These are phyloP conservation scores for Hypena proboscidalis DNA, from an alignment of 2,888 invertebrate genomes.

Conservation along the genomic window DNA sequence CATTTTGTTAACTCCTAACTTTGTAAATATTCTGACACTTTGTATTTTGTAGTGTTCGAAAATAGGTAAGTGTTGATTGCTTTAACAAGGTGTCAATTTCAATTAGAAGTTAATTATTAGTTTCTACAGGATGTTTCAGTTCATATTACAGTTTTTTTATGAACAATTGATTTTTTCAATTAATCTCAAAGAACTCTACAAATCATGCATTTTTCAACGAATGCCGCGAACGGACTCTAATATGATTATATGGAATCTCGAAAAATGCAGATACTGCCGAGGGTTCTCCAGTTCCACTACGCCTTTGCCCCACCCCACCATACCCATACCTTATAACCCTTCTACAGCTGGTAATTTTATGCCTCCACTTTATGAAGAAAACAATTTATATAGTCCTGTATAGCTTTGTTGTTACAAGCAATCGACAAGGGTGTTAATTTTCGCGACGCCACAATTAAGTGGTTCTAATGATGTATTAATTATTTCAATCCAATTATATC, in stretches of 20 bases:
- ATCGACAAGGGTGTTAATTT: conserved; percentile 45
- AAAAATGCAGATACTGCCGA: no score
- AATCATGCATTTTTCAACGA: no score
- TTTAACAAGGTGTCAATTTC: conserved; percentile 18
- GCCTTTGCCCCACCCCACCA: no score
- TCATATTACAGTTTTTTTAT: background rate
- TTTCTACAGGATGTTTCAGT: conserved; percentile 24
- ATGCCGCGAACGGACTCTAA: no score
- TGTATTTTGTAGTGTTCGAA: conserved; percentile 11
- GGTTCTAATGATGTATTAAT: conserved; percentile 41
- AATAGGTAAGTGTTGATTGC: conserved; percentile 16
- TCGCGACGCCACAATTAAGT: conserved; percentile 45
- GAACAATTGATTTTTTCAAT: no score
- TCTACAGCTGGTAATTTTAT: no score
- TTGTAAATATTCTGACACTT: conserved; percentile 4
- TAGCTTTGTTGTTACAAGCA: conserved; percentile 21
- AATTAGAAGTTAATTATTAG: conserved; percentile 21
- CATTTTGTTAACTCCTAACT: conserved; percentile 18
- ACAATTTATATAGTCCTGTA: conserved; percentile 21
- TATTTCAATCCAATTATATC: conserved; percentile 48
- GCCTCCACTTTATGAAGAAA: no score
- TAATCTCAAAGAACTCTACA: no score
- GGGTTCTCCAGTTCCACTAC: no score
- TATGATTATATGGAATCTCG: no score
- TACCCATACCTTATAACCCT: no score